Evolutionary conservation across 2,113 vertebrate species (phyloP).

Genomic region (Oryctolagus cuniculus): DNA sequence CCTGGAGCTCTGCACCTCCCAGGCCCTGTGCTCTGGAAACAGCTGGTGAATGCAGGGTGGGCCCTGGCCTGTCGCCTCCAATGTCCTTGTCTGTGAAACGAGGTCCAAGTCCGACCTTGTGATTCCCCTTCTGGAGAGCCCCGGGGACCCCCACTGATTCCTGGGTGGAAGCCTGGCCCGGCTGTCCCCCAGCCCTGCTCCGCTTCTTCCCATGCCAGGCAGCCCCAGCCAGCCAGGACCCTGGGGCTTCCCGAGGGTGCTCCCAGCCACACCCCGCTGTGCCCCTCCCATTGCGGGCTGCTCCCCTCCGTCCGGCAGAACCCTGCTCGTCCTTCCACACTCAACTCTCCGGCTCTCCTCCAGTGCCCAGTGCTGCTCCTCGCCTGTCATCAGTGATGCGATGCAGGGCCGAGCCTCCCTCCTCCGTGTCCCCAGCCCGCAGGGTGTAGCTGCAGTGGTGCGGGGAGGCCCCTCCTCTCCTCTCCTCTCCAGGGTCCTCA

Average conservation of each 20-base stretch:
- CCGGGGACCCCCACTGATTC: too few relatives aligned
- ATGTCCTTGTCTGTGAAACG: neutral
- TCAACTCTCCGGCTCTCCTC: neutral
- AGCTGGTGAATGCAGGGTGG: neutral
- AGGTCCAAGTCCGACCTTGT: neutral
- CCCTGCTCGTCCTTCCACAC: neutral
- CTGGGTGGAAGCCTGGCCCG: too few relatives aligned
- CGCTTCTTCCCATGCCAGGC: neutral
- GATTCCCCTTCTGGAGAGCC: neutral
- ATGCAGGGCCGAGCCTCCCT: too few relatives aligned
- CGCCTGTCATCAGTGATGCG: neutral
- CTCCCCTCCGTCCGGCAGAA: neutral
- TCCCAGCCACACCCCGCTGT: neutral
- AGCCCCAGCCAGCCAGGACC: neutral
- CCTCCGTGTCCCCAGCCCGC: neutral
- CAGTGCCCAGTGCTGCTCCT: neutral
- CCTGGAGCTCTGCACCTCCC: neutral
- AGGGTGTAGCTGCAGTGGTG: neutral
- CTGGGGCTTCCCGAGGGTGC: neutral
- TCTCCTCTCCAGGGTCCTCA: neutral
- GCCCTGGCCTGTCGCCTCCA: neutral
- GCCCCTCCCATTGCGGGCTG: neutral
- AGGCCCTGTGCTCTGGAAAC: neutral
- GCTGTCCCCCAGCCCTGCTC: neutral
- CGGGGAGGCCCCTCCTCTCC: too few relatives aligned